Evolutionary conservation across 1,140 invertebrate genomes (phyloP).

Genomic region (Pantala flavescens): DNA sequence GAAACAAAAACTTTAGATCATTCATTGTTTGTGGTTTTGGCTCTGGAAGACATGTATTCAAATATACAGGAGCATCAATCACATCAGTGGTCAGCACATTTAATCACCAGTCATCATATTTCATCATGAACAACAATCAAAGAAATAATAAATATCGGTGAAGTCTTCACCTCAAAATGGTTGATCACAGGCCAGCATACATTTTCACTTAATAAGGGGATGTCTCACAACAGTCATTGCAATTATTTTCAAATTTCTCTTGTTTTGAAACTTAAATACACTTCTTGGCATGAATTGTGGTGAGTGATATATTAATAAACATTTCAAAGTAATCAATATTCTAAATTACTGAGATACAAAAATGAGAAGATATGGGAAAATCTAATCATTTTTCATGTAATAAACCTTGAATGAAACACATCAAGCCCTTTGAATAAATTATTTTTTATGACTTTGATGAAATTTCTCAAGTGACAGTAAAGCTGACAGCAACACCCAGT

Average conservation of each 20-base stretch:
- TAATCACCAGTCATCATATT: not conserved
- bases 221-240: not conserved
- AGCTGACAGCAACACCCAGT: not conserved
- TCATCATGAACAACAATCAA: not conserved
- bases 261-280: too few species aligned
- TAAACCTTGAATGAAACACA: not conserved
- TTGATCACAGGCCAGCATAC: not conserved
- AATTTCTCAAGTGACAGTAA: not conserved
- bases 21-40: not conserved
- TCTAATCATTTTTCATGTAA: not conserved
- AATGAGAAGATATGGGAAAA: too few species aligned
- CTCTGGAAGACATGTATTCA: not conserved
- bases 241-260: not conserved
- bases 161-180: not conserved
- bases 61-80: not conserved
- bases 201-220: not conserved
- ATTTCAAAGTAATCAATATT: too few species aligned
- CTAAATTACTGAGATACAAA: too few species aligned
- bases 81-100: not conserved
- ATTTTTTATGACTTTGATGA: not conserved
- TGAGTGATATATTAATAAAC: too few species aligned
- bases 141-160: not conserved
- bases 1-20: not conserved
- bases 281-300: too few species aligned
- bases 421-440: not conserved